Evolutionary conservation across 2,888 invertebrate species (phyloP).

Genomic region (Orchestes rusci): DNA sequence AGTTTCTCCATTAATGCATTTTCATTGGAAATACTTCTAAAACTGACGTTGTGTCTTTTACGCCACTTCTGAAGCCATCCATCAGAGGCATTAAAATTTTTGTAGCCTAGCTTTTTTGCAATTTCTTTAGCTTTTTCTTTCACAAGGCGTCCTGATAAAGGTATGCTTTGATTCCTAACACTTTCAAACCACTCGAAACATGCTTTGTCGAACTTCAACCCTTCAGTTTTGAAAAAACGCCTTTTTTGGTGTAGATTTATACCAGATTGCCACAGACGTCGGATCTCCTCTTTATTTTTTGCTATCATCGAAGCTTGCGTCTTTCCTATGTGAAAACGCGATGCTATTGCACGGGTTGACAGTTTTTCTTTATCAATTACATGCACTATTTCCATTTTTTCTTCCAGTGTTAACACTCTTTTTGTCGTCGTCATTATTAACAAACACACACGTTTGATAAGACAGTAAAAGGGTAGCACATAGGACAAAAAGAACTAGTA

Average conservation of each 20-base stretch:
- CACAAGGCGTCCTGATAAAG: constrained; percentile 3
- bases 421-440: too few species aligned
- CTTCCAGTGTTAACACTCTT: too few species aligned
- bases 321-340: neutral
- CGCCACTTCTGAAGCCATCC: constrained; percentile 7
- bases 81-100: constrained; percentile 6
- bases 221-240: neutral
- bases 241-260: neutral
- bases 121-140: constrained; percentile 9
- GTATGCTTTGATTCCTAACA: neutral
- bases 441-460: too few species aligned
- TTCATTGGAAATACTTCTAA: constrained; percentile 10
- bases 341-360: too few species aligned
- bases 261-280: neutral
- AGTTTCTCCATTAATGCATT: constrained; percentile 1
- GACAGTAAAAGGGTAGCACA: too few species aligned
- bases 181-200: neutral
- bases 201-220: neutral
- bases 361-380: too few species aligned
- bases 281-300: neutral
- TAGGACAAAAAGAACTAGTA: too few species aligned
- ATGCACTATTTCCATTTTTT: too few species aligned
- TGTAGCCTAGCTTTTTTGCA: constrained; percentile 1
- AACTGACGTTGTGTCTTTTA: constrained; percentile 10
- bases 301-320: neutral